Percentiles rank a stretch among this genome's conserved stretches.
phyloP scores from a whole-genome alignment of 2,113 vertebrate species.

The Poeciliopsis prolifica region DNA sequence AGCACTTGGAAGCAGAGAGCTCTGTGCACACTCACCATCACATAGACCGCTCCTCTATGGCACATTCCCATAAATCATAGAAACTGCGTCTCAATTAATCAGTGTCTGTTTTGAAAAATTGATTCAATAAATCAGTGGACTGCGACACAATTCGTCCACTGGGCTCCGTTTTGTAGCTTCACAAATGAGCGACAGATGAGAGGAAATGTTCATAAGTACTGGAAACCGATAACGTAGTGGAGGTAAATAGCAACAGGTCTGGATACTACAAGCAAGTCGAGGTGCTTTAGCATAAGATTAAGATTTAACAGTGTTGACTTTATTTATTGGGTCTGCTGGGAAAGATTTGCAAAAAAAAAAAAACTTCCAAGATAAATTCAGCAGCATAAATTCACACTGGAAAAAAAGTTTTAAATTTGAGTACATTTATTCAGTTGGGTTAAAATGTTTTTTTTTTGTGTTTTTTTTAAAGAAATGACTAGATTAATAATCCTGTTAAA shows the following conservation, averaged over 20 bases:
- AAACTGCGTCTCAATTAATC: constrained; percentile 1
- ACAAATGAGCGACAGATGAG: constrained; percentile 1
- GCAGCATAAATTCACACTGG: too few species aligned
- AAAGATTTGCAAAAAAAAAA: not conserved
- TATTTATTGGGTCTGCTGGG: too few species aligned
- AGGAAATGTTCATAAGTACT: not conserved
- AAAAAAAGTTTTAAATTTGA: too few species aligned
- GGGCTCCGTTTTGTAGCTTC: not conserved
- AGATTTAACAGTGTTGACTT: too few species aligned
- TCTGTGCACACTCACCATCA: not conserved
- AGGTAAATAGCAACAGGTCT: not conserved
- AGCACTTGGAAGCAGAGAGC: not conserved
- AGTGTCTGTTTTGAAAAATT: not conserved
- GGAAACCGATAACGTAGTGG: not conserved
- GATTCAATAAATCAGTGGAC: not conserved
- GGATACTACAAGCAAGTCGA: not conserved
- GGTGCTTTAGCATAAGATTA: not conserved
- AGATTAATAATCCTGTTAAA: not conserved
- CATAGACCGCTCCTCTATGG: not conserved
- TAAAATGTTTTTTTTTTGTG: too few species aligned
- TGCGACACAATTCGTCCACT: not conserved
- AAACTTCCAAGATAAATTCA: too few species aligned
- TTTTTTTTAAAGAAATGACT: not conserved
- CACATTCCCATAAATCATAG: not conserved
- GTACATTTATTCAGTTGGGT: too few species aligned